Base-by-base conservation (phyloP, 2,888 invertebrate genomes). In the Caenorhabditis japonica region DNA sequence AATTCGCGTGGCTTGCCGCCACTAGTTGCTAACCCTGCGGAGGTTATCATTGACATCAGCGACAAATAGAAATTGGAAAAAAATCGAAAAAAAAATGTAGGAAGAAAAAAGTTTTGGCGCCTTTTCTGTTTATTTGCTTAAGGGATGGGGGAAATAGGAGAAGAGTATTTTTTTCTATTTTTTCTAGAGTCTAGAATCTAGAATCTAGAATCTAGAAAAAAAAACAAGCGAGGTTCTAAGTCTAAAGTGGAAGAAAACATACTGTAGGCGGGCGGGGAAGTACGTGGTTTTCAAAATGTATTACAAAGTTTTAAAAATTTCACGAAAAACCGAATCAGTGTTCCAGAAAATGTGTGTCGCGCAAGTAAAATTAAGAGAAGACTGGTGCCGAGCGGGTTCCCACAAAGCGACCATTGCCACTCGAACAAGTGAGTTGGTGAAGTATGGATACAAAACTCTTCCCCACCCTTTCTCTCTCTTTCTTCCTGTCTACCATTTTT, bases 351-450 rank as follows among this genome's bases (percentile, higher is more conserved):
- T 52, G 49, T 46, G 51, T 52, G 38, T 52, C 49, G 27, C 21
- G 36, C 13, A 23, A 19, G 25, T 25, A 46, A 46, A 46, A 5
- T 4, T 4, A 25, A 19, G 23, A 43, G 43, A n/a, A n/a, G n/a
- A n/a, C n/a, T n/a, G n/a, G n/a, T n/a, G n/a, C n/a, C n/a, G n/a
- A 3, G 19, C 25, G 55, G n/a, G 53, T 53, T 61, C 44, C 44
- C 51, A 68, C 51, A 58, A 56, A 58, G 43, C 41, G 43, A 60
- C 47, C 44, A 41, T 15, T 56, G 47, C 61, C 70, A 60, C 70
- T 70, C 61, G 47, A 69, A 53, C 41, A 47, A 61, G 60, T 55
- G 55, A 69, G 51, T 44, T 38, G 39, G 64, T 30, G 30, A 30
- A 30, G 30, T n/a, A 66, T 51, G 51, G 68, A 68, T 58, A 68